Base-by-base conservation (phyloP, 2,888 invertebrate genomes). In the Scaptomyza tumidula region DNA sequence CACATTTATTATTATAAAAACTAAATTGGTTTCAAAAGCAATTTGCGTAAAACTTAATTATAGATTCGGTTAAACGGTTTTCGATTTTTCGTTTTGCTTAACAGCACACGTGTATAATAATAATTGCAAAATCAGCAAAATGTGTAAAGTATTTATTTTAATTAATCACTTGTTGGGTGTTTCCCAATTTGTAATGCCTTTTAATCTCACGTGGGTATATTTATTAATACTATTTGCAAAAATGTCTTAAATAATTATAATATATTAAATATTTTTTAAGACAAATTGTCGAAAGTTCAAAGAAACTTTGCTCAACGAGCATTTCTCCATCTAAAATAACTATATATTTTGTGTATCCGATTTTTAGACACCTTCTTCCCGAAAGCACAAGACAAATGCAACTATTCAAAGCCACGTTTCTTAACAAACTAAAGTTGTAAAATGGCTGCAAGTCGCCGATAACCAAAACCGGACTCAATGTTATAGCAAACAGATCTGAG, bases 391-490 rank as follows among this genome's bases (percentile, higher is more conserved):
- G 24, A 16, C 31, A 37, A 50, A 41, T 1, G 19, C 48, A 57
- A 82, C 84, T 73, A 48, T 68, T 60, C 73, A 68, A 53, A 60
- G 65, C 52, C 63, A 69, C 77, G 78, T 67, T 73, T 59, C 48
- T 48, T 37, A 71, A 31, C 57, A 61, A 64, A 84, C 84, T 84
- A 63, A 86, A 65, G 35, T 67, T 52, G 24, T 61, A 37, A 52
- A 62, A 35, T 44, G 35, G 41, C 37, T 7, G 55, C 31, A n/a
- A 46, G 41, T 50, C n/a, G 52, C 35, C 58, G 54, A 68, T 11
- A 60, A 41, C 44, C 50, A 55, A 41, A 53, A 61, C 43, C 29
- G 27, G 49, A 44, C 57, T 63, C 39, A 50, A 49, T 55, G 41
- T 46, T 16, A 43, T 62, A 35, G n/a, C 35, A 41, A 52, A 43